Evolutionary conservation across 1,140 invertebrate species (phyloP).

Genomic region (Drosophila pseudoananassae): DNA sequence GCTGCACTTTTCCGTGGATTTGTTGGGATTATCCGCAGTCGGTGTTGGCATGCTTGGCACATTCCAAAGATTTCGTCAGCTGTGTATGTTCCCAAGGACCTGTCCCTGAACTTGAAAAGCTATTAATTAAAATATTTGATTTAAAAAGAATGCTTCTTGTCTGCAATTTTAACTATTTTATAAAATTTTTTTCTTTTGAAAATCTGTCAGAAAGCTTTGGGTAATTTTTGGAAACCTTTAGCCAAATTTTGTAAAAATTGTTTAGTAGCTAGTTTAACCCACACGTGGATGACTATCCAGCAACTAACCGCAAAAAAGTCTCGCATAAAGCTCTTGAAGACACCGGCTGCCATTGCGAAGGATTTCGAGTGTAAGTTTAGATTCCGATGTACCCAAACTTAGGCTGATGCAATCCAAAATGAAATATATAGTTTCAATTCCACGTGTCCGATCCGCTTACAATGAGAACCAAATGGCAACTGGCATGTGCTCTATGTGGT

Average conservation of each 20-base stretch:
- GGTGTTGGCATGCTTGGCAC: slow-evolving; percentile 13
- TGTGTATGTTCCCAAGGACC: slow-evolving; percentile 35
- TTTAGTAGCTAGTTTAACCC: slow-evolving; percentile 22
- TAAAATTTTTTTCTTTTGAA: slow-evolving; percentile 15
- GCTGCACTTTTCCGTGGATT: slow-evolving; percentile 47
- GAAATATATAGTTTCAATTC: neutral
- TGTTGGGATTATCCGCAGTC: slow-evolving; percentile 50
- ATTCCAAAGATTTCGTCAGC: slow-evolving; percentile 46
- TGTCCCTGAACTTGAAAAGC: neutral
- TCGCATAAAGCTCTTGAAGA: slow-evolving; percentile 75
- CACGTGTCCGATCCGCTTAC: slow-evolving; percentile 27
- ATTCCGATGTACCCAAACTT: neutral
- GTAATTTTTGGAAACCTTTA: slow-evolving; percentile 16
- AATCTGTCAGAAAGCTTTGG: slow-evolving; percentile 33
- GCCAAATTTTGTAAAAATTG: slow-evolving; percentile 32
- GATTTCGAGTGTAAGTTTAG: slow-evolving; percentile 15
- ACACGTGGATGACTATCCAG: neutral
- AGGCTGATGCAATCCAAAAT: slow-evolving; percentile 16
- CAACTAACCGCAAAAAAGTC: slow-evolving; percentile 81
- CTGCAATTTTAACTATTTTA: neutral
- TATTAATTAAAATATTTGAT: no score
- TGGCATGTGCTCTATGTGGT: slow-evolving; percentile 52
- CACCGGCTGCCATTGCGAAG: slow-evolving; percentile 66
- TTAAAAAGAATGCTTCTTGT: neutral
- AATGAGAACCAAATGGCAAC: slow-evolving; percentile 64